Conservation (phyloP, 37 sponge, comb jelly and placozoan genomes). For the Amphimedon queenslandica region DNA sequence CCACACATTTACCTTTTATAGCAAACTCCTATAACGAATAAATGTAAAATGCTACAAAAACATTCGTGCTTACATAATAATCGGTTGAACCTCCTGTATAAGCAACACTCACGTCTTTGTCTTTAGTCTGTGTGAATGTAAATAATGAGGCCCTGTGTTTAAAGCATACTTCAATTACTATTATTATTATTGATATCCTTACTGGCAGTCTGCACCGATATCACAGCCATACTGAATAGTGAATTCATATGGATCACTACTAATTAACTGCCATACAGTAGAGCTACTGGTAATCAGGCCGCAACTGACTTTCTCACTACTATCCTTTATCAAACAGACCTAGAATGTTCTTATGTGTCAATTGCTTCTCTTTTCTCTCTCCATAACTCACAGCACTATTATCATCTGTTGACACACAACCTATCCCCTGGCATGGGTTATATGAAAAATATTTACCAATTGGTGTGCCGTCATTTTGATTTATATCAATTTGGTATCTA, state of each 20-base stretch:
- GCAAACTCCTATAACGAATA: not conserved
- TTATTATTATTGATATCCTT: not conserved
- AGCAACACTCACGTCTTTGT: no score
- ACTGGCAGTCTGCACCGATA: not conserved
- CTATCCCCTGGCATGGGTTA: not conserved
- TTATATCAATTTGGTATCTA: not conserved
- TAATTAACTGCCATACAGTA: not conserved
- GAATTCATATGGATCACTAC: not conserved
- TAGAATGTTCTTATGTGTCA: no score
- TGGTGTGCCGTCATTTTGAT: no score
- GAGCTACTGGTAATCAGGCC: no score
- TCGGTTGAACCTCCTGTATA: not conserved
- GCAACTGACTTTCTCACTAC: no score
- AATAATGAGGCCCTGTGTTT: not conserved
- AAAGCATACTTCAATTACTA: not conserved
- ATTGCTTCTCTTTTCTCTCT: no score
- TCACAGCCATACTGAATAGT: not conserved
- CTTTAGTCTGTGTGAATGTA: no score
- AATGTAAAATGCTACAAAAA: not conserved
- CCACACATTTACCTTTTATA: not conserved
- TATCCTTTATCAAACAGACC: no score
- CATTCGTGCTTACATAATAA: not conserved
- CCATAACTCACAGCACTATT: no score
- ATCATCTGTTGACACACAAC: no score
- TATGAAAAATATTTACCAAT: not conserved